Evolutionary conservation across 2,888 invertebrate genomes (phyloP), one percentile per base, ranked within the genome.

Genomic region (Trilocha varians): DNA sequence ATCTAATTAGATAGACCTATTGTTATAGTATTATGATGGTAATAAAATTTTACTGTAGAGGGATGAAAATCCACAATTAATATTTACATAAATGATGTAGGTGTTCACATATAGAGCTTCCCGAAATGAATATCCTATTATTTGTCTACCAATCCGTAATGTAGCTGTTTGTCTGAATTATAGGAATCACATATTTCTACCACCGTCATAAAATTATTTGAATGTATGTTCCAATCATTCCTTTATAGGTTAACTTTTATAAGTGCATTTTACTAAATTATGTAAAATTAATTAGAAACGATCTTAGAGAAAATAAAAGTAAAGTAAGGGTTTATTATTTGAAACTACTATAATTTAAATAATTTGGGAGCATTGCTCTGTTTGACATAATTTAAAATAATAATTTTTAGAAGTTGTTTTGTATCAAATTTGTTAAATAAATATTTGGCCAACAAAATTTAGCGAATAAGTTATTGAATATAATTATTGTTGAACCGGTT

Each of bases 81-180:
- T 51, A 58, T 48, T 48, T 59, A 61, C 52, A 56, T 60, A 57
- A 57, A 53, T 50, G 50, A 50, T 61, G 55, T 79, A 76, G 71
- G 65, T 72, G 65, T 77, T 75, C 70, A 70, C 63, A 61, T 68
- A 73, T 76, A 78, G 84, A 77, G 84, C 83, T 84, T 84, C 84
- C 84, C 64, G 55, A 42, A 68, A 63, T 55, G 54, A 69, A 49
- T 64, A 57, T 63, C 56, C 62, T 63, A 65, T 61, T 57, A 62
- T 63, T 66, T 64, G 76, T 78, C 73, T 77, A 66, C 71, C 72
- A 70, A 66, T 5, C 25, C 2, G 25, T 25, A 25, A 25, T 25
- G n/a, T n/a, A n/a, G n/a, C n/a, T n/a, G n/a, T n/a, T n/a, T n/a
- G n/a, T n/a, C n/a, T n/a, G n/a, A n/a, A n/a, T n/a, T n/a, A n/a